phyloP scores from a whole-genome alignment of 2,888 invertebrate genomes.

The Orchesella flavescens region DNA sequence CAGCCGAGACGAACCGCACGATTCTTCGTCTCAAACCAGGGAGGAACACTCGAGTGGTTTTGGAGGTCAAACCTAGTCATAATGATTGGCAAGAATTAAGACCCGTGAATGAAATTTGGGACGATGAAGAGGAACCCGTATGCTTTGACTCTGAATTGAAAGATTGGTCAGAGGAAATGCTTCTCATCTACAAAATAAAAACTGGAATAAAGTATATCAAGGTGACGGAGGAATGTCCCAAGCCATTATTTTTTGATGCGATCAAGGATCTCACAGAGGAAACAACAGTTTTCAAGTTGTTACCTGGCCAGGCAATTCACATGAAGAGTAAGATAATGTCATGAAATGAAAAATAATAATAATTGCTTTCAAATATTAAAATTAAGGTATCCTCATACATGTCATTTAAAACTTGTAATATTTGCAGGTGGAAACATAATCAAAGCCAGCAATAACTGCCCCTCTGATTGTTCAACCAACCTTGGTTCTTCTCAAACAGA shows the following conservation, averaged over 20 bases:
- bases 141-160: constrained; percentile 3
- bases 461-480: neutral
- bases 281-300: constrained; percentile 13
- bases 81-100: constrained; percentile 7
- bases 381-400: neutral
- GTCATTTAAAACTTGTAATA: neutral
- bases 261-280: neutral
- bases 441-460: constrained; percentile 14
- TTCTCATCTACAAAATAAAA: constrained; percentile 43
- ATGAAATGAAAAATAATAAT: neutral
- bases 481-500: neutral
- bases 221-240: constrained; percentile 4
- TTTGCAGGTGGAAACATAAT: constrained; percentile 34
- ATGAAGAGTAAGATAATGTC: constrained; percentile 44
- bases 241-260: neutral
- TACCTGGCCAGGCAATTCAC: constrained; percentile 46
- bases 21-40: constrained; percentile 30
- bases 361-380: neutral
- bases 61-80: neutral
- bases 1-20: constrained; percentile 16
- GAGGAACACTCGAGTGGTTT: neutral
- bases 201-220: constrained; percentile 20
- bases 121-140: neutral
- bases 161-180: constrained; percentile 15
- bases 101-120: neutral